These are phyloP conservation scores for Empis livida DNA, from an alignment of 2,888 invertebrate genomes.

Conservation along the genomic window DNA sequence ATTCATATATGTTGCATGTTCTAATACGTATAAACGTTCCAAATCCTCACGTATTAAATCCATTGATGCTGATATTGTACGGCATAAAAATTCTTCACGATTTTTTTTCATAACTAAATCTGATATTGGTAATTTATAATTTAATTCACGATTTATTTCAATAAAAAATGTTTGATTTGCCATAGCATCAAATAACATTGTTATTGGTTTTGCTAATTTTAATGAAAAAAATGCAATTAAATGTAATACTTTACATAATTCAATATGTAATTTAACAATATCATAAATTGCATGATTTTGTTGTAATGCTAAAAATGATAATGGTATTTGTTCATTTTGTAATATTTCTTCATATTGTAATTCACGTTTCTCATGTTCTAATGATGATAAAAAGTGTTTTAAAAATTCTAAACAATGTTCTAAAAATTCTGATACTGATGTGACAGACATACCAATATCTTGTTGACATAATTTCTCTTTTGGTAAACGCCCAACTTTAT, in stretches of 20 bases:
- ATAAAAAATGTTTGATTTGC: constrained; percentile 40
- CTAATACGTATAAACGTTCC: constrained; percentile 37
- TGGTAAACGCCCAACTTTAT: constrained; percentile 71
- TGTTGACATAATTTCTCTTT: constrained; percentile 72
- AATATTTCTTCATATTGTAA: constrained; percentile 30
- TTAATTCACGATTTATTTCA: constrained; percentile 38
- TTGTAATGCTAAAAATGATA: constrained; percentile 58
- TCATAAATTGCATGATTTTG: constrained; percentile 63
- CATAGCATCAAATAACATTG: constrained; percentile 63
- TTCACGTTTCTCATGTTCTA: constrained; percentile 26
- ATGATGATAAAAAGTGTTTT: constrained; percentile 23
- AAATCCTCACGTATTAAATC: constrained; percentile 54
- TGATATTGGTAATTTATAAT: constrained; percentile 46
- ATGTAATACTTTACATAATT: constrained; percentile 61
- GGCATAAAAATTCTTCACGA: constrained; percentile 59
- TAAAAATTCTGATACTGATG: constrained; percentile 47
- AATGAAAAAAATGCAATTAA: constrained; percentile 68
- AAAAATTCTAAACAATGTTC: constrained; percentile 39
- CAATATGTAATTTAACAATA: constrained; percentile 65
- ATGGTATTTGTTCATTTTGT: constrained; percentile 39
- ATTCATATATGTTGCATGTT: constrained; percentile 55
- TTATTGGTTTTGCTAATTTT: constrained; percentile 57
- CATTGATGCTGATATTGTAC: constrained; percentile 58
- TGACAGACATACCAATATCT: constrained; percentile 57
- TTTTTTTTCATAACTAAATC: constrained; percentile 55